Evolutionary conservation across 1,140 invertebrate species (phyloP), one percentile per base, ranked within the genome.

Genomic region (Zaprionus taronus): DNA sequence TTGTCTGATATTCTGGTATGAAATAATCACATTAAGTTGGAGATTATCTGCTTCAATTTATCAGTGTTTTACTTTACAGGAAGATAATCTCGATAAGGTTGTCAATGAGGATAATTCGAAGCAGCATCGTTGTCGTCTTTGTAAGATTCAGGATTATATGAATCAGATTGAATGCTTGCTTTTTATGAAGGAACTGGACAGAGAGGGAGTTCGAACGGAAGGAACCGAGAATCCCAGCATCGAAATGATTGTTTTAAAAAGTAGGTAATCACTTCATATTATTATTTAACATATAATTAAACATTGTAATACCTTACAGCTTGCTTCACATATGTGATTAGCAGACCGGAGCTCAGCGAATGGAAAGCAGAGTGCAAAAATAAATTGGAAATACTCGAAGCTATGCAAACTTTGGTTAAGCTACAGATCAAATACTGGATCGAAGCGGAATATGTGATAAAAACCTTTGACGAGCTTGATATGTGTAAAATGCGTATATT

Each of bases 401-500:
- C 85, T 1, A 72, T 95, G 69, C 96, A 96, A 81, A 95, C 95
- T 83, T 95, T 97, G 92, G 96, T 96, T 81, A 96, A 95, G 91
- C 51, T 74, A 15, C 76, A 83, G n/a, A 79, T 81, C 1, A 92
- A 92, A 28, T 82, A 81, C 49, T 93, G 92, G 92, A 92, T 93
- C 36, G 92, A 93, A 68, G 80, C 82, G 28, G 92, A 93, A 51
- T 92, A 84, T 62, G 80, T 91, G 17, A 80, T 92, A 2, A 92
- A 92, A 34, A 94, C 95, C 9, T 93, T 95, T 51, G 96, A 97
- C 93, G 96, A 97, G 93, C 82, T 97, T 28, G 94, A 94, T 74
- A 97, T 97, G 95, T 96, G 96, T 24, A 96, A 95, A 73, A 94
- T 95, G 47, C 91, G 96, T 44, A 92, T 97, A 69, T 53, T 75